These are phyloP conservation scores for Enteromius argenteus DNA, from an alignment of 2,797 vertebrate species.

Conservation along the genomic window DNA sequence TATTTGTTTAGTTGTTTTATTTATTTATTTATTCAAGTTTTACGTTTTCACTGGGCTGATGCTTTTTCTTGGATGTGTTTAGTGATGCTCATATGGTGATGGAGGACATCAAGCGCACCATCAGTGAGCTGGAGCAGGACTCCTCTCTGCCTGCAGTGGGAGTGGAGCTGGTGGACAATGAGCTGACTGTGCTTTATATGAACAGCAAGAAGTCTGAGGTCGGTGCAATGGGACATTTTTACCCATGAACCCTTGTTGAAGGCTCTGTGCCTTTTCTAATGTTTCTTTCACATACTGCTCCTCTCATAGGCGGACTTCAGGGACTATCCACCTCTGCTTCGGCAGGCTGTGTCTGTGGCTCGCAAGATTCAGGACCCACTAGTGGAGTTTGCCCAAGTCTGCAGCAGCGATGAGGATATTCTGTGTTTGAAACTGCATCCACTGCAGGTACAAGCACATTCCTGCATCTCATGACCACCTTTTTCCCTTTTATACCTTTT, in stretches of 20 bases:
- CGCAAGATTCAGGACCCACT: constrained; percentile 97
- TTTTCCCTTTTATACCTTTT: not conserved
- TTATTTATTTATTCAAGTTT: not conserved
- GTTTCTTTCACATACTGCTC: not conserved
- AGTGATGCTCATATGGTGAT: constrained; percentile 98
- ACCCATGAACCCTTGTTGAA: not conserved
- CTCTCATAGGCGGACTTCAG: constrained; percentile 87
- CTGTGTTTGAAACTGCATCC: constrained; percentile 97
- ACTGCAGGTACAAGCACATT: constrained; percentile 82
- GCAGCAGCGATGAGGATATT: constrained; percentile 96
- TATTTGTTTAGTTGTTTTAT: not conserved
- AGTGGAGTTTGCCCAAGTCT: constrained; percentile 96
- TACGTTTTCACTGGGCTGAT: not conserved
- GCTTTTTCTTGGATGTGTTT: constrained; percentile 23
- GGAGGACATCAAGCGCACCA: constrained; percentile 96
- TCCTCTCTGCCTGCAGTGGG: constrained; percentile 93
- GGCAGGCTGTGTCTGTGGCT: constrained; percentile 95
- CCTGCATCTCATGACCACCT: not conserved
- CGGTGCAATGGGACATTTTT: constrained; percentile 2
- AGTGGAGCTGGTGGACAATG: constrained; percentile 96
- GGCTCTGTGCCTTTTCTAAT: not conserved
- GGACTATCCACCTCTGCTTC: constrained; percentile 95
- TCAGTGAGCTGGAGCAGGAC: constrained; percentile 94
- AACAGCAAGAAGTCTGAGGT: constrained; percentile 99
- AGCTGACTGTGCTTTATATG: constrained; percentile 96